phyloP scores from a whole-genome alignment of 2,888 invertebrate species.

The Heliconius aoede region DNA sequence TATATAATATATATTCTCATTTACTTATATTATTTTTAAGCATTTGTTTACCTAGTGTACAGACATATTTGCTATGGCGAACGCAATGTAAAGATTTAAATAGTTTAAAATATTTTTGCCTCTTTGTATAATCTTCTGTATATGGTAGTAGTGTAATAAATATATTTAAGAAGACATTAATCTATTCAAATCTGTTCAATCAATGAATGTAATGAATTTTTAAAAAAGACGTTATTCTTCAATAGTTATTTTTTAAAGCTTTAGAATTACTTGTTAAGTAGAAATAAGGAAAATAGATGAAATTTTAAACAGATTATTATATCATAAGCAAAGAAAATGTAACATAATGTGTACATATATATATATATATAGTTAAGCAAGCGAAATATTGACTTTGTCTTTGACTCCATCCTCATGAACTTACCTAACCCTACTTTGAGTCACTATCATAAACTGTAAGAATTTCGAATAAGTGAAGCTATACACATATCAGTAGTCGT shows the following conservation, averaged over 20 bases:
- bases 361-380: background rate
- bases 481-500: too few relatives aligned
- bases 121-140: background rate
- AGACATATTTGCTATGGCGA: background rate
- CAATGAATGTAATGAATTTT: too few relatives aligned
- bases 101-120: background rate
- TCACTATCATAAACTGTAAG: background rate
- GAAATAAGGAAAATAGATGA: background rate
- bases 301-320: background rate
- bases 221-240: too few relatives aligned
- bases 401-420: too few relatives aligned
- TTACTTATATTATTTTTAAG: background rate
- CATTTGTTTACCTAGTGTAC: background rate
- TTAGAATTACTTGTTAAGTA: background rate
- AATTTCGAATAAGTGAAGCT: too few relatives aligned
- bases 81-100: background rate
- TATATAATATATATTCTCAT: too few relatives aligned
- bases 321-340: conserved; percentile 1
- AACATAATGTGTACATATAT: background rate
- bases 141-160: too few relatives aligned
- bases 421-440: background rate
- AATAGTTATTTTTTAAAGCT: too few relatives aligned
- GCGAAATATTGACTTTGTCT: background rate
- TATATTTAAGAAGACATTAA: too few relatives aligned
- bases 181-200: too few relatives aligned